Evolutionary conservation across 2,113 vertebrate genomes (phyloP).

Genomic region (Mobula birostris): DNA sequence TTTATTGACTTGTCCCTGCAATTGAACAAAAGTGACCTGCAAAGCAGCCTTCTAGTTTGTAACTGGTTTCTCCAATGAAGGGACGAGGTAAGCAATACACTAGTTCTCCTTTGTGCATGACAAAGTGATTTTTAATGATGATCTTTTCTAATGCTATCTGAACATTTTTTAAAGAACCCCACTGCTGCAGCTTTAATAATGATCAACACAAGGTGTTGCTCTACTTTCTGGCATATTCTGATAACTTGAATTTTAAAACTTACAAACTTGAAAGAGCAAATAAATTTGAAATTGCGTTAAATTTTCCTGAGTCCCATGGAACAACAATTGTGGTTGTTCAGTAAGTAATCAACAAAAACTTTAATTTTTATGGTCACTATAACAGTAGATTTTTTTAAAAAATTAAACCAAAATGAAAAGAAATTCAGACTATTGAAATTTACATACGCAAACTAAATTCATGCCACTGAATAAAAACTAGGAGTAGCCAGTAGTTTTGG

Average conservation of each 20-base stretch:
- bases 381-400: not conserved
- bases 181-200: not conserved
- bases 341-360: not conserved
- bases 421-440: not conserved
- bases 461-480: not conserved
- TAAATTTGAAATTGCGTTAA: constrained; percentile 8
- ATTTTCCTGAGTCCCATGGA: not conserved
- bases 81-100: no score
- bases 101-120: not conserved
- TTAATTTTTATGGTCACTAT: not conserved
- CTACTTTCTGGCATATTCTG: not conserved
- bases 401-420: not conserved
- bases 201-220: not conserved
- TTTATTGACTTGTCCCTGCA: no score
- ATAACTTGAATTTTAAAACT: no score
- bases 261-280: not conserved
- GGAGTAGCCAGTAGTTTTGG: not conserved
- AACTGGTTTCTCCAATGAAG: no score
- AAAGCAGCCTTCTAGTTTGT: no score
- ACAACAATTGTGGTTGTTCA: not conserved
- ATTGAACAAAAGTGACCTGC: no score
- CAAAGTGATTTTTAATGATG: not conserved
- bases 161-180: not conserved
- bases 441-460: not conserved
- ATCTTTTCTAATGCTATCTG: not conserved